phyloP scores from a whole-genome alignment of 2,113 vertebrate genomes.

The Festucalex cinctus region DNA sequence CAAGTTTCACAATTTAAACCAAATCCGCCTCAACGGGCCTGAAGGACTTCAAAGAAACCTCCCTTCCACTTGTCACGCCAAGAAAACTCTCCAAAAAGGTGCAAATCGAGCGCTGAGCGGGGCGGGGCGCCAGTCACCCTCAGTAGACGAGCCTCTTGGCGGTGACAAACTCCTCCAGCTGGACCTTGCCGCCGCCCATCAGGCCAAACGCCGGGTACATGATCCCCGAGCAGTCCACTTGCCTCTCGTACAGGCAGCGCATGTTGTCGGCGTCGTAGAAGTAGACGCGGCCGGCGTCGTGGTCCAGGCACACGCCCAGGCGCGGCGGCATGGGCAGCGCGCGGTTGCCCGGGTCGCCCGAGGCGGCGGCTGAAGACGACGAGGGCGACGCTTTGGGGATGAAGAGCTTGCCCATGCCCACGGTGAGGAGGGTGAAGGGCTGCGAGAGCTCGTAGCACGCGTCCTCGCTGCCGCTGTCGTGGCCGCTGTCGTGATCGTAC shows the following conservation, averaged over 20 bases:
- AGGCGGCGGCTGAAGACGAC: constrained; percentile 67
- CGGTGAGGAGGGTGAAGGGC: constrained; percentile 86
- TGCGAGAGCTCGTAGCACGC: constrained; percentile 83
- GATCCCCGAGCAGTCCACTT: constrained; percentile 86
- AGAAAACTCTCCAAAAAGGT: neutral
- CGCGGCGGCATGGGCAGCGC: constrained; percentile 82
- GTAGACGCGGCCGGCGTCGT: constrained; percentile 82
- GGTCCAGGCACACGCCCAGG: constrained; percentile 91
- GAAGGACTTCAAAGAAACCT: neutral
- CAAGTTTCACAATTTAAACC: neutral
- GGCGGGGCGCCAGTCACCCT: constrained; percentile 4
- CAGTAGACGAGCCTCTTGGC: constrained; percentile 75
- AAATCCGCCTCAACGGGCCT: neutral
- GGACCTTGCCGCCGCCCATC: constrained; percentile 85
- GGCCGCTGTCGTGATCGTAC: constrained; percentile 94
- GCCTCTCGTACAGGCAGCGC: constrained; percentile 89
- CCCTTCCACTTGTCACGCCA: constrained; percentile 6
- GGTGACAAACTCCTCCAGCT: constrained; percentile 81
- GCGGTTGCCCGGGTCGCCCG: constrained; percentile 75
- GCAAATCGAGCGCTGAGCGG: neutral
- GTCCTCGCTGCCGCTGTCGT: constrained; percentile 98
- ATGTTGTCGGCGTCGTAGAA: constrained; percentile 87
- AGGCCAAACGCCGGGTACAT: constrained; percentile 95
- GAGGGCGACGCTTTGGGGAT: constrained; percentile 81
- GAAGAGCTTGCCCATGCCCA: constrained; percentile 93